Evolutionary conservation across 2,113 vertebrate species (phyloP), one percentile per base, ranked within the genome.

Genomic region (Paraplagusia blochii): DNA sequence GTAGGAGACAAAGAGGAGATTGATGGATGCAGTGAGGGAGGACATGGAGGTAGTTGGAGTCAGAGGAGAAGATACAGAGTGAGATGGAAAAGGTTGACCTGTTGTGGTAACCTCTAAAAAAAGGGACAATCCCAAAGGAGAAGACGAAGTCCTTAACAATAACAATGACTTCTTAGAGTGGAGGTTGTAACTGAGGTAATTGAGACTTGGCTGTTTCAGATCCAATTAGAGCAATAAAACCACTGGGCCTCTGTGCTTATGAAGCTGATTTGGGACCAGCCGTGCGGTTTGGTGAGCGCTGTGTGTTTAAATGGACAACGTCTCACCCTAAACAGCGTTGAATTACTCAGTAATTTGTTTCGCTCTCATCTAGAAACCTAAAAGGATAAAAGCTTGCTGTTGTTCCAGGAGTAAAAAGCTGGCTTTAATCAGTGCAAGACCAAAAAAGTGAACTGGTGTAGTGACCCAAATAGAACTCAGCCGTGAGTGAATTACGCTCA

Each of bases 401-500:
- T 72, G 38, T 70, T 62, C 51, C 63, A 63, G 44, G 43, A 12
- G 4, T 46, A 43, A 14, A 48, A 71, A 69, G 9, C 49, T 53
- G 39, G 53, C 66, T 84, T 74, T 44, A 66, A 74, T 80, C 55
- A 50, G 38, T 44, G 48, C 42, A 51, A 67, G 55, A 67, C 50
- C 69, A 61, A 44, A 66, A 44, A 63, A 11, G 38, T 12, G 51
- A 39, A 47, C 18, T 51, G 44, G 18, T 47, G 46, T 39, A 22
- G 36, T 55, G 53, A 46, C 42, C 22, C 8, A 36, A 47, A 5
- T n/a, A 38, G n/a, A 53, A 43, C 43, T n/a, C 44, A 53, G 62
- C 55, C 34, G 44, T 60, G 60, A 63, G 22, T 69, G 19, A 18
- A 77, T 73, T 67, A 69, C 77, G 72, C 77, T 58, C 67, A 76